Base-by-base conservation (phyloP, 1,140 invertebrate genomes). In the Scylla paramamosain region DNA sequence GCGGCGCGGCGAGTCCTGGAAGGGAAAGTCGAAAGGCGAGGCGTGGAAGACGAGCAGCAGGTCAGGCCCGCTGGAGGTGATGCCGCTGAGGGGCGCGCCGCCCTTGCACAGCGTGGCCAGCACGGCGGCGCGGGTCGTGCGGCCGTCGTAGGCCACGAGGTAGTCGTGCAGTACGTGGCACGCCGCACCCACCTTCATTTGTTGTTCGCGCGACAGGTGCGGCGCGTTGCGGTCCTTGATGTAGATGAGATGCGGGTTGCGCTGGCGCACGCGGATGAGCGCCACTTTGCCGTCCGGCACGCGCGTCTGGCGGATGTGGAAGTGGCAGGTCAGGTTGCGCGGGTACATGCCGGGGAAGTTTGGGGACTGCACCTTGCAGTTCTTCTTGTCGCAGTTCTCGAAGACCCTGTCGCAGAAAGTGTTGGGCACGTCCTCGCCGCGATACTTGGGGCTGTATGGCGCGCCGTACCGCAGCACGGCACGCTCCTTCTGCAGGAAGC, bases 101-200 rank as follows among this genome's bases (percentile, higher is more conserved):
- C 98, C 98, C 8, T 98, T 98, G 96, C 99, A 99, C 97, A 99
- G 99, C 97, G 98, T 98, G 95, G 99, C 97, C 95, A 99, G 98
- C 93, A 99, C 98, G 7, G 98, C 98, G 97, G 99, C 98, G 96
- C 98, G 97, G 10, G 98, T 99, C 93, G 98, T 99, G 96, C 98
- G 98, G 84, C 99, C 98, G 96, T 99, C 98, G 97, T 99, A 99
- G 52, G 99, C 98, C 7, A 98, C 98, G 94, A 99, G 98, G 97
- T 98, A 98, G 97, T 99, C 98, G 97, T 98, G 97, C 96, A 99
- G 98, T 96, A 98, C 98, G 96, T 99, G 98, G 97, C 98, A 99
- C 95, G 98, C 98, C 96, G 98, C 98, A 98, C 98, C 99, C 93
- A 98, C 98, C 96, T 97, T 96, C 91, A 96, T 92, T 28, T 91